phyloP scores from a whole-genome alignment of 2,888 invertebrate species.

The Coenonympha arcania region DNA sequence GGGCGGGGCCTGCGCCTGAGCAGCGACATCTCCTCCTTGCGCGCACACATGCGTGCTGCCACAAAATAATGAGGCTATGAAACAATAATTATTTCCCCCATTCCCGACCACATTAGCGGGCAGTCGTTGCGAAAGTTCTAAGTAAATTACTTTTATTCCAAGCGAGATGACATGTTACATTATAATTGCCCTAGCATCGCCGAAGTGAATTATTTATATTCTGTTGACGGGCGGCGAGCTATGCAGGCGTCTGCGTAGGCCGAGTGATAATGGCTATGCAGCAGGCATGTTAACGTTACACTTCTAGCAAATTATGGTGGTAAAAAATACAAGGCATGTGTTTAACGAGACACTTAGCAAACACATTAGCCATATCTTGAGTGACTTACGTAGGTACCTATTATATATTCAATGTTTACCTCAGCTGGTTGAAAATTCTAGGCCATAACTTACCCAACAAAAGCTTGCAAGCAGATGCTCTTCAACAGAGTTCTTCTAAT shows the following conservation, averaged over 20 bases:
- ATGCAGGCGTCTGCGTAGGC: background rate
- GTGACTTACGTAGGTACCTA: background rate
- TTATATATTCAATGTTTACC: background rate
- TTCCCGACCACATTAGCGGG: slow-evolving; percentile 32
- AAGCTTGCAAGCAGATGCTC: too few relatives aligned
- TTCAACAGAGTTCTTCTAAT: too few relatives aligned
- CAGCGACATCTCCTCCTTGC: slow-evolving; percentile 65
- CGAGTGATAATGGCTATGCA: background rate
- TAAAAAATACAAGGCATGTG: slow-evolving; percentile 5
- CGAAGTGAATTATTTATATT: slow-evolving; percentile 9
- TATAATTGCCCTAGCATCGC: slow-evolving; percentile 14
- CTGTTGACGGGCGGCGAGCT: background rate
- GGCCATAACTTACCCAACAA: background rate
- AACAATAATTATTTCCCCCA: slow-evolving; percentile 55
- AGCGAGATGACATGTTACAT: slow-evolving; percentile 21
- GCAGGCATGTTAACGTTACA: slow-evolving; percentile 1
- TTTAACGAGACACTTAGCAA: background rate
- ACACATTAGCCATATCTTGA: background rate
- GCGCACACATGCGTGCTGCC: slow-evolving; percentile 35
- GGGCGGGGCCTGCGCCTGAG: slow-evolving; percentile 66
- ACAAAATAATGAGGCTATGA: slow-evolving; percentile 53
- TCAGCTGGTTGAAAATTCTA: background rate
- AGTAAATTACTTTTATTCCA: slow-evolving; percentile 30
- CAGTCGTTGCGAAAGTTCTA: slow-evolving; percentile 32
- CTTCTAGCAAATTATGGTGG: background rate